These are phyloP conservation scores for Amia ocellicauda DNA, from an alignment of 2,113 vertebrate genomes.

Conservation along the genomic window DNA sequence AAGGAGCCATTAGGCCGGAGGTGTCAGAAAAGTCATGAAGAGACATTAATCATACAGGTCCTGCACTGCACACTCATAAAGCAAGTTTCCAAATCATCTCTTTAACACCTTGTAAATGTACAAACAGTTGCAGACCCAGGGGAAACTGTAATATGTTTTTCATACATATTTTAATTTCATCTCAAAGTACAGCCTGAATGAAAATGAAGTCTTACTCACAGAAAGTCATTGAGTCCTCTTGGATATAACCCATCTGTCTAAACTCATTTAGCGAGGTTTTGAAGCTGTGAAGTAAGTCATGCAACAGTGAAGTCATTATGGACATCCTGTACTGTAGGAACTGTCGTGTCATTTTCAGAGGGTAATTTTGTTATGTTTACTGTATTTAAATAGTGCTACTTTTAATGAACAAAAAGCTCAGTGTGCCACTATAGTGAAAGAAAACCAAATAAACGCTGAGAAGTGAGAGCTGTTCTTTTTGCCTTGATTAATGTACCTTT, in stretches of 20 bases:
- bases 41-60: slow-evolving; percentile 82
- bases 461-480: slow-evolving; percentile 76
- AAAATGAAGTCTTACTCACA: slow-evolving; percentile 82
- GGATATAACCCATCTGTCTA: slow-evolving; percentile 83
- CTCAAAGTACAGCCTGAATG: slow-evolving; percentile 72
- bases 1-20: slow-evolving; percentile 69
- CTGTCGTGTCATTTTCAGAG: slow-evolving; percentile 70
- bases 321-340: slow-evolving; percentile 66
- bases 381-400: slow-evolving; percentile 78
- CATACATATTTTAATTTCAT: slow-evolving; percentile 91
- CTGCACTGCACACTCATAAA: slow-evolving; percentile 68
- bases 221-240: slow-evolving; percentile 83
- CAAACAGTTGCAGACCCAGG: slow-evolving; percentile 71
- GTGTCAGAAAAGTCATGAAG: slow-evolving; percentile 84
- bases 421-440: slow-evolving; percentile 75
- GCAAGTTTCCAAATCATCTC: slow-evolving; percentile 76
- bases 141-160: slow-evolving; percentile 87
- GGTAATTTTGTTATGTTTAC: slow-evolving; percentile 81
- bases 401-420: slow-evolving; percentile 73
- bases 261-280: slow-evolving; percentile 76
- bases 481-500: slow-evolving; percentile 81
- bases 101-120: slow-evolving; percentile 75
- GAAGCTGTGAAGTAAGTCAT: slow-evolving; percentile 66
- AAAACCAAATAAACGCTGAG: slow-evolving; percentile 73
- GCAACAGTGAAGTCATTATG: slow-evolving; percentile 78